phyloP scores from a whole-genome alignment of 2,888 invertebrate species.

The Torymus texanus region DNA sequence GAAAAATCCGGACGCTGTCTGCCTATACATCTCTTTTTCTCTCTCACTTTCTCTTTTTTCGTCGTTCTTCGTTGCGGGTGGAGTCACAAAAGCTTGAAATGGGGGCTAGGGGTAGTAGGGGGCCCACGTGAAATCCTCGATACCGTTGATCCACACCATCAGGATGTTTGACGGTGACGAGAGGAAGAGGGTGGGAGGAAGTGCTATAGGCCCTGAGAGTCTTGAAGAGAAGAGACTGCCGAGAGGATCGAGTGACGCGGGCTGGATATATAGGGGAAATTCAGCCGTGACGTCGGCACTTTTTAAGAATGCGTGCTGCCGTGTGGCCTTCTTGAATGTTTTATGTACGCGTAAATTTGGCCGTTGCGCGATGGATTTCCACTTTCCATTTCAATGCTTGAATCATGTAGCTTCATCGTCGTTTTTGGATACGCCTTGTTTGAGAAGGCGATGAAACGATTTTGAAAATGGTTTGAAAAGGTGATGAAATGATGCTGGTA shows the following conservation, averaged over 20 bases:
- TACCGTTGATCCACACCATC: conserved; percentile 34
- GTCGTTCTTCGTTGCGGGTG: background rate
- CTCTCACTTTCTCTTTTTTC: background rate
- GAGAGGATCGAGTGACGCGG: conserved; percentile 38
- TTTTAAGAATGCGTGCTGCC: conserved; percentile 5
- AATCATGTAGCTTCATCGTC: too few relatives aligned
- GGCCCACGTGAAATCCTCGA: conserved; percentile 34
- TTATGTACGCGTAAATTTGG: background rate
- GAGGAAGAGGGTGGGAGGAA: background rate
- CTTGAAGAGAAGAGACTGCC: conserved; percentile 22
- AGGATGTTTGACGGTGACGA: conserved; percentile 31
- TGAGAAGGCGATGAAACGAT: background rate
- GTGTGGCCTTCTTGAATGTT: conserved; percentile 12
- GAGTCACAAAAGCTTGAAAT: conserved; percentile 27
- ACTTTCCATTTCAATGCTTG: too few relatives aligned
- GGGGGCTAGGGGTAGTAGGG: background rate
- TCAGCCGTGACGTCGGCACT: conserved; percentile 37
- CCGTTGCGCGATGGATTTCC: too few relatives aligned
- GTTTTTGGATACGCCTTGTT: background rate
- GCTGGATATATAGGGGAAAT: conserved; percentile 16
- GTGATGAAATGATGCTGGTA: background rate
- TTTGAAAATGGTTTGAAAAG: background rate
- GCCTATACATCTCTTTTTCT: background rate
- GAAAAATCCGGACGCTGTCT: conserved; percentile 28
- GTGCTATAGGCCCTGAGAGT: conserved; percentile 18